These are phyloP conservation scores for Myotis planiceps DNA, from an alignment of 2,797 vertebrate species.

Conservation along the genomic window DNA sequence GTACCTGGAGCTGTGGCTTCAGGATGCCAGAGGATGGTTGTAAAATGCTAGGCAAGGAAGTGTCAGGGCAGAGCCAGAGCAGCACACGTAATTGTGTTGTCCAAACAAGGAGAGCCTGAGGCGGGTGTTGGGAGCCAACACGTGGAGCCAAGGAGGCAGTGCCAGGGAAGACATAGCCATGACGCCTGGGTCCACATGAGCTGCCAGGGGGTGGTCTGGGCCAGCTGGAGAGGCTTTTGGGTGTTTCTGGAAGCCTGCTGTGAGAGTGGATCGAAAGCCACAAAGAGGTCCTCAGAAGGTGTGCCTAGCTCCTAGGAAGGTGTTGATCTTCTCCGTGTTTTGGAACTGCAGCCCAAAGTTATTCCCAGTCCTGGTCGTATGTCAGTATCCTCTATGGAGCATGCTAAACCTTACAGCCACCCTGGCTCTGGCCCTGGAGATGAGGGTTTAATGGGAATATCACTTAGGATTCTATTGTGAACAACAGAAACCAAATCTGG, in stretches of 20 bases:
- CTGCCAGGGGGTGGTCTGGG: background rate
- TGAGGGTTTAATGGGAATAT: background rate
- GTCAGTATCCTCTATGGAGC: background rate
- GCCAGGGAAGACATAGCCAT: background rate
- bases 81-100: background rate
- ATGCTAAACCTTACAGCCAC: background rate
- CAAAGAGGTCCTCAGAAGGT: background rate
- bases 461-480: conserved; percentile 10
- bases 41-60: background rate
- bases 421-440: background rate
- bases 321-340: background rate
- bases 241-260: background rate
- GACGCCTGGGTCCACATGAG: background rate
- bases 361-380: background rate
- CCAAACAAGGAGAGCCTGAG: background rate
- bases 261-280: background rate
- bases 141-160: background rate
- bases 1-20: conserved; percentile 2
- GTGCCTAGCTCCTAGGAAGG: background rate
- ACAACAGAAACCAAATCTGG: background rate
- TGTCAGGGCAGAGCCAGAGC: background rate
- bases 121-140: background rate
- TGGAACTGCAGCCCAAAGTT: background rate
- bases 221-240: background rate
- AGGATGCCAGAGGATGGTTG: background rate